These are phyloP conservation scores for Phlogophora meticulosa DNA, from an alignment of 2,888 invertebrate species.

Conservation along the genomic window DNA sequence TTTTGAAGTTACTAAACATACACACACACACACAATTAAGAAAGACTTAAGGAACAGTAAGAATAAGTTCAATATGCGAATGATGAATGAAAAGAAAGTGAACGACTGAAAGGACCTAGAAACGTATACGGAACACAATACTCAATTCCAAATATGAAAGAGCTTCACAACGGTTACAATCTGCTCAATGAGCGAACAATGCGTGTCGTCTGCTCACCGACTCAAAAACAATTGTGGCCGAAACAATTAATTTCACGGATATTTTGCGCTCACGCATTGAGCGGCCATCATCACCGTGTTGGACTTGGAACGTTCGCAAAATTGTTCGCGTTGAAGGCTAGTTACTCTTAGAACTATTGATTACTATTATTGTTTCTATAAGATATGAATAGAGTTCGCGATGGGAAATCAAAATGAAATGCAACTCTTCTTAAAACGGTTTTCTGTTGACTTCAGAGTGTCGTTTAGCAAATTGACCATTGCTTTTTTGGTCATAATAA, in stretches of 20 bases:
- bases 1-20: too few relatives aligned
- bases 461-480: too few relatives aligned
- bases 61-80: not conserved
- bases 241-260: slow-evolving; percentile 65
- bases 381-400: not conserved
- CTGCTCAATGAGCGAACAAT: slow-evolving; percentile 41
- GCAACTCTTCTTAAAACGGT: not conserved
- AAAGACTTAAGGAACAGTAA: too few relatives aligned
- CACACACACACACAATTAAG: too few relatives aligned
- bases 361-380: slow-evolving; percentile 1
- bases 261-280: slow-evolving; percentile 57
- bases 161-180: slow-evolving; percentile 43
- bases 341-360: slow-evolving; percentile 21
- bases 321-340: slow-evolving; percentile 31
- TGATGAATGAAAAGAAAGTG: slow-evolving; percentile 9
- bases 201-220: slow-evolving; percentile 34
- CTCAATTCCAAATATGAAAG: slow-evolving; percentile 22
- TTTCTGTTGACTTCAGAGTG: too few relatives aligned
- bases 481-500: too few relatives aligned
- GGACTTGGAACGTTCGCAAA: slow-evolving; percentile 40
- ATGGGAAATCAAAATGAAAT: not conserved
- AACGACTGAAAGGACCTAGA: not conserved
- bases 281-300: slow-evolving; percentile 26
- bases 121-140: slow-evolving; percentile 1
- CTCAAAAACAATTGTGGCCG: slow-evolving; percentile 61